Percentiles rank a stretch among this genome's conserved stretches.
Evolutionary conservation across 2,797 vertebrate genomes (phyloP).

Genomic region (Epinephelus awoara): DNA sequence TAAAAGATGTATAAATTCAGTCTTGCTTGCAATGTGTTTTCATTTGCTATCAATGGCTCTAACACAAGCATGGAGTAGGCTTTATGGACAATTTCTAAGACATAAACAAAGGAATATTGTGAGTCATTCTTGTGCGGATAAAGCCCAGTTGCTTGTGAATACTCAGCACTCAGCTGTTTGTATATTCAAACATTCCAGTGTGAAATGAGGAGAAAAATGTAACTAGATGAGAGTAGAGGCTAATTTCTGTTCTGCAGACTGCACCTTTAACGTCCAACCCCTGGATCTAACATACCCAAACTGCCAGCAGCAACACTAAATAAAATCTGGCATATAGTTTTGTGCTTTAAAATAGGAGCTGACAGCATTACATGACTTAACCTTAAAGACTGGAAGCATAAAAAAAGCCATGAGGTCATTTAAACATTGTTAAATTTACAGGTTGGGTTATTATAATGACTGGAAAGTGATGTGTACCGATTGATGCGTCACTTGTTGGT

Average conservation of each 20-base stretch:
- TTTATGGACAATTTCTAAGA: constrained; percentile 38
- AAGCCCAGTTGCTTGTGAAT: constrained; percentile 29
- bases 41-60: constrained; percentile 10
- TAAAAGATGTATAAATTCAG: not conserved
- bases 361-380: constrained; percentile 12
- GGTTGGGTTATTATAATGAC: constrained; percentile 13
- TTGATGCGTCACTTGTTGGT: constrained; percentile 54
- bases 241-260: constrained; percentile 2
- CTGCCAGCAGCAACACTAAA: not conserved
- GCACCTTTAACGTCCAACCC: constrained; percentile 34
- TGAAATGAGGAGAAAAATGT: constrained; percentile 33
- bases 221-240: constrained; percentile 2
- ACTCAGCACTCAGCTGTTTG: constrained; percentile 36
- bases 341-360: constrained; percentile 7
- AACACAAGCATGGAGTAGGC: constrained; percentile 17
- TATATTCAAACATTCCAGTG: constrained; percentile 45
- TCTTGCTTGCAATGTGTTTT: constrained; percentile 13
- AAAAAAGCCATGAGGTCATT: too few species aligned
- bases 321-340: not conserved
- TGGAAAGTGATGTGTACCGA: constrained; percentile 29
- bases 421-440: constrained; percentile 1
- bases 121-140: constrained; percentile 41
- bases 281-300: not conserved
- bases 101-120: constrained; percentile 49
- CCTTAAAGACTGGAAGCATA: not conserved